A percentile compares a stretch with the other conserved stretches of the same genome.
Conservation (phyloP, 2,113 vertebrate species). For the Macrotus californicus region DNA sequence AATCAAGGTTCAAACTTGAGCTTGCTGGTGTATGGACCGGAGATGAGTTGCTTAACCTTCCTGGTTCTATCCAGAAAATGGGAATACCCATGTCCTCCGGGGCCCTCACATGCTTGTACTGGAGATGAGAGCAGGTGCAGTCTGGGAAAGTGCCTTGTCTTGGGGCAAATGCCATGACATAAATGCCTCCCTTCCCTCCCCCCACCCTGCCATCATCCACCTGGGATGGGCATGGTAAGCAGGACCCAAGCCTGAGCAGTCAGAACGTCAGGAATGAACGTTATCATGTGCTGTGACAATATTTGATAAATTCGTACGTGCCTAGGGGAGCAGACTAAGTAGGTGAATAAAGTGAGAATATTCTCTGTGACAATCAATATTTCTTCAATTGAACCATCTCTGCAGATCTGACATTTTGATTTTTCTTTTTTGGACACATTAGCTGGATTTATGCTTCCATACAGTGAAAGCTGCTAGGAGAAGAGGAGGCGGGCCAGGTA, state of each 20-base stretch:
- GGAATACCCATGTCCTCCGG: neutral
- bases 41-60: neutral
- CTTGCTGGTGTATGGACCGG: neutral
- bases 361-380: constrained; percentile 83
- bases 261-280: constrained; percentile 31
- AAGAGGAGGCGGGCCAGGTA: rapidly evolving
- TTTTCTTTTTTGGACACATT: constrained; percentile 70
- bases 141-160: neutral
- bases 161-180: neutral
- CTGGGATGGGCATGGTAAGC: neutral
- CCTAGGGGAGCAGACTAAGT: constrained; percentile 80
- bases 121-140: neutral
- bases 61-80: neutral
- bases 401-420: constrained; percentile 81
- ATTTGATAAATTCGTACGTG: constrained; percentile 78
- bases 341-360: constrained; percentile 81
- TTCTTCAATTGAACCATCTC: constrained; percentile 77
- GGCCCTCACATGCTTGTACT: rapidly evolving
- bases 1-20: neutral
- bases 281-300: constrained; percentile 77
- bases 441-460: constrained; percentile 69
- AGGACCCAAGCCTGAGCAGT: constrained; percentile 39
- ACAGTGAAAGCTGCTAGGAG: neutral
- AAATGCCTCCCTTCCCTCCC: rapidly evolving
- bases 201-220: rapidly evolving